Evolutionary conservation across 2,888 invertebrate genomes (phyloP).

Genomic region (Iselma pallidipennis): DNA sequence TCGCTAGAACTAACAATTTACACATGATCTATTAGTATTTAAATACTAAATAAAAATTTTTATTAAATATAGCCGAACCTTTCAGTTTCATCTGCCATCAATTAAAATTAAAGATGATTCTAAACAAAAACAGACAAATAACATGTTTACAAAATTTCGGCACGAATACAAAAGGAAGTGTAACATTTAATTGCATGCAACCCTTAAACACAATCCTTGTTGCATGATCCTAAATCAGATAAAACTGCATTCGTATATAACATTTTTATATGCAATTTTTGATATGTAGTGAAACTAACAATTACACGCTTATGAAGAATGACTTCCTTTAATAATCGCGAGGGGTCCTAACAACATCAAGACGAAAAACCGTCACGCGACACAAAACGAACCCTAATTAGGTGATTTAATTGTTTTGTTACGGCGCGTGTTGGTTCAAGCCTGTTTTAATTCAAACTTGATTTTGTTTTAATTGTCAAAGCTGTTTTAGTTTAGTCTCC

Average conservation of each 20-base stretch:
- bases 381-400: conserved; percentile 36
- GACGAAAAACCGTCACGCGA: conserved; percentile 38
- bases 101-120: conserved; percentile 14
- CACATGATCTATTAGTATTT: conserved; percentile 19
- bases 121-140: conserved; percentile 8
- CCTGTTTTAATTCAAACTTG: conserved; percentile 36
- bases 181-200: conserved; percentile 38
- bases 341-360: conserved; percentile 27
- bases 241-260: conserved; percentile 39
- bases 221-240: conserved; percentile 41
- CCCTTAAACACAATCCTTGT: conserved; percentile 40
- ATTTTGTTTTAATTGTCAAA: conserved; percentile 42
- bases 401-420: conserved; percentile 41
- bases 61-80: too few relatives aligned
- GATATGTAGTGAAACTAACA: conserved; percentile 43
- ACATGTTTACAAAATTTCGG: conserved; percentile 31
- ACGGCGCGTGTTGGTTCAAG: conserved; percentile 32
- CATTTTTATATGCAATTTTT: conserved; percentile 40
- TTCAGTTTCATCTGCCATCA: conserved; percentile 5
- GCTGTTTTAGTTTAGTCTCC: conserved; percentile 18
- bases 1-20: conserved; percentile 22
- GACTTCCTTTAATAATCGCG: conserved; percentile 42
- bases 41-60: too few relatives aligned
- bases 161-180: conserved; percentile 31
- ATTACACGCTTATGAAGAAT: conserved; percentile 44